phyloP scores from a whole-genome alignment of 2,113 vertebrate species.

The Cyanoderma ruficeps region DNA sequence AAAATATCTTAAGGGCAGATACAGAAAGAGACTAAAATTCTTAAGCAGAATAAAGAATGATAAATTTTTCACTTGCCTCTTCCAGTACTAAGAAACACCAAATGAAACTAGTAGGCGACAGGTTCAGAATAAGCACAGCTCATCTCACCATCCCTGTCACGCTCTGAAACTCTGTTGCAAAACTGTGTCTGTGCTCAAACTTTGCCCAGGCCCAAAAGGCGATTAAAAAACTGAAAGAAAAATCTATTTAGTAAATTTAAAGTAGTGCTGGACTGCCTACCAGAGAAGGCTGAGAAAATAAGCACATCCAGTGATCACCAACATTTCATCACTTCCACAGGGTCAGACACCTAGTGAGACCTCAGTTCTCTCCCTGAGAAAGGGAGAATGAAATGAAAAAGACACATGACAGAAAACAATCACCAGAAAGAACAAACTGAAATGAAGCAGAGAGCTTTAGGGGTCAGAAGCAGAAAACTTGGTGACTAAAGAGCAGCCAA shows the following conservation, averaged over 20 bases:
- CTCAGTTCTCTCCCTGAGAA: neutral
- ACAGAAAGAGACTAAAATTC: neutral
- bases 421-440: neutral
- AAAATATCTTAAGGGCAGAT: neutral
- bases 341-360: neutral
- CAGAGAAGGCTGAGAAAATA: neutral
- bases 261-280: neutral
- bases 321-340: neutral
- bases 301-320: neutral
- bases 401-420: neutral
- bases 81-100: neutral
- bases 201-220: neutral
- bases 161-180: neutral
- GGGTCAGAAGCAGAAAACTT: neutral
- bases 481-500: neutral
- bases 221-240: neutral
- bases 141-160: neutral
- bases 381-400: neutral
- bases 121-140: neutral
- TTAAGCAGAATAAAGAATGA: neutral
- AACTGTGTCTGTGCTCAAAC: neutral
- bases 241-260: neutral
- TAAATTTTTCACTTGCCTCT: neutral
- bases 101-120: neutral
- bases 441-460: neutral